Percentiles rank a stretch among this genome's conserved stretches.
Evolutionary conservation across 35 echinoderm and acorn worm genomes (phyloP).

Genomic region (Lytechinus variegatus): DNA sequence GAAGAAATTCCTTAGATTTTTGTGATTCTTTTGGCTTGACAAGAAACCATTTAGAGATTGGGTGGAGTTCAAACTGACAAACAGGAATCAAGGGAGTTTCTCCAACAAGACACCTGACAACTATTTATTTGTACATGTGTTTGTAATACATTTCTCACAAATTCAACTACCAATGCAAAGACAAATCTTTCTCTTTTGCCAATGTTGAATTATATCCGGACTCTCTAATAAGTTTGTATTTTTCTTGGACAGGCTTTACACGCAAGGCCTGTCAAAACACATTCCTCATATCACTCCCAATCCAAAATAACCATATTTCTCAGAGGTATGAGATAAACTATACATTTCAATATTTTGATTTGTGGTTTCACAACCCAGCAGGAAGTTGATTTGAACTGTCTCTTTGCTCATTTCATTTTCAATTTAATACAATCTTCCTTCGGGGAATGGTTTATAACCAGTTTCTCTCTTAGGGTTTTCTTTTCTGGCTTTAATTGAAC

Average conservation of each 20-base stretch:
- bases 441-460: not conserved
- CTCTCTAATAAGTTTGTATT: constrained; percentile 14
- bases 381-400: constrained; percentile 10
- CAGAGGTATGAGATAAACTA: not conserved
- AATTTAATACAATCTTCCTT: not conserved
- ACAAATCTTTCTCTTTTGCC: constrained; percentile 19
- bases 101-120: constrained; percentile 23
- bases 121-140: constrained; percentile 43
- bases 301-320: constrained; percentile 30
- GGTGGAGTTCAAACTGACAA: constrained; percentile 29
- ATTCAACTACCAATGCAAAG: not conserved
- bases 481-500: not conserved
- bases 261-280: constrained; percentile 35
- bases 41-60: not conserved
- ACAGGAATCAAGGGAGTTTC: not conserved
- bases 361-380: not conserved
- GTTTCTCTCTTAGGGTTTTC: not conserved
- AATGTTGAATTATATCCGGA: not conserved
- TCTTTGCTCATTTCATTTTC: constrained; percentile 5
- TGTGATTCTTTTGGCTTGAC: not conserved
- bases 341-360: constrained; percentile 10
- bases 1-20: constrained; percentile 9
- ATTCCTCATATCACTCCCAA: constrained; percentile 22
- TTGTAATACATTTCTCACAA: constrained; percentile 27
- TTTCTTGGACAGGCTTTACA: constrained; percentile 7